phyloP scores from a whole-genome alignment of 2,113 vertebrate species.

The Dryoscopus gambensis region DNA sequence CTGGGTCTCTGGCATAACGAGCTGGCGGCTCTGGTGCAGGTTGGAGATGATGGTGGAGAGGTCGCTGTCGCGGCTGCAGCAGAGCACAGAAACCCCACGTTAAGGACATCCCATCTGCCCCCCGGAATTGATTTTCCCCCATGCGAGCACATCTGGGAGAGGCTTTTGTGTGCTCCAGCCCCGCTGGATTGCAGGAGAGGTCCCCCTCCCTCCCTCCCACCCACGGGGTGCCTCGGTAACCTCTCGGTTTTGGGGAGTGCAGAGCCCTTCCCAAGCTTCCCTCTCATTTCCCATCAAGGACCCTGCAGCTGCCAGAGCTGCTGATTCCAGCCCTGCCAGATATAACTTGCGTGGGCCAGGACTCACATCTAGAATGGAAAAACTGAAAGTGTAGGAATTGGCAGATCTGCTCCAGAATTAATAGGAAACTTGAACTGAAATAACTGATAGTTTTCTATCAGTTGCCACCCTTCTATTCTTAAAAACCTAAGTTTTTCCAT shows the following conservation, averaged over 20 bases:
- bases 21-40: conserved; percentile 89
- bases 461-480: not conserved
- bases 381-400: conserved; percentile 12
- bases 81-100: conserved; percentile 29
- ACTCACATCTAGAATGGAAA: conserved; percentile 35
- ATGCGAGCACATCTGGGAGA: not conserved
- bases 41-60: conserved; percentile 95
- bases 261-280: not conserved
- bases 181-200: not conserved
- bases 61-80: conserved; percentile 87
- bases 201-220: not conserved
- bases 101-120: not conserved
- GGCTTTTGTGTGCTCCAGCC: not conserved
- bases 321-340: conserved; percentile 30
- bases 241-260: not conserved
- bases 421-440: conserved; percentile 29
- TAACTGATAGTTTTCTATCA: conserved; percentile 46
- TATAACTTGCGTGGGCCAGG: conserved; percentile 45
- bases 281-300: conserved; percentile 33
- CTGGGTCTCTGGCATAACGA: conserved; percentile 93
- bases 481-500: not conserved
- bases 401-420: conserved; percentile 8
- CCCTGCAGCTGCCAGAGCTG: conserved; percentile 46
- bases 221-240: not conserved
- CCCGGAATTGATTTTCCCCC: not conserved